Base-by-base conservation (phyloP, 2,888 invertebrate species). In the Caenorhabditis macrosperma region DNA sequence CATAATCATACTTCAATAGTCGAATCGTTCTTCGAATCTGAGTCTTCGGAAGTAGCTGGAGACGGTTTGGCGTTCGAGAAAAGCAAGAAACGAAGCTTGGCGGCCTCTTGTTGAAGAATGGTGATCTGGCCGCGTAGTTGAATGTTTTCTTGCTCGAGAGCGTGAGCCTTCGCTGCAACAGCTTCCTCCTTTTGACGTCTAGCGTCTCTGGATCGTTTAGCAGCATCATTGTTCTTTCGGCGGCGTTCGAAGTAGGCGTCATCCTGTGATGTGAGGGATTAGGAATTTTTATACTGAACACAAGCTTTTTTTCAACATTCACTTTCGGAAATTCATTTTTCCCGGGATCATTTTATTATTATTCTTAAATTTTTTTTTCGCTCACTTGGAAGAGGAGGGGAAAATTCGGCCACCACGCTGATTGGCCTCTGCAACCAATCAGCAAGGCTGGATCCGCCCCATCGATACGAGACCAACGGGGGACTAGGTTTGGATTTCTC, bases 211-310 rank as follows among this genome's bases (percentile, higher is more conserved):
- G 96, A 96, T 85, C 96, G 93, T 91, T 97, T 97, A 0, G 97
- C 97, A 0, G 97, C 97, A 82, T 94, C 95, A 91, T 97, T 97
- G 91, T 97, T 97, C 90, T 95, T 95, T 83, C 95, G 93, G 10
- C 97, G 92, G 69, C 96, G 93, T 87, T 95, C 96, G 92, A 94
- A 94, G 90, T 97, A 97, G 0, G 94, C 94, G 2, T 94, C 94
- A 90, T 96, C 95, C 87, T 95, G 81, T 20, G 88, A 83, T 52
- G 12, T 22, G 15, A 52, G 12, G 28, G 15, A 28, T 26, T 20
- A 17, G n/a, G 35, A 15, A 20, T 15, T 22, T 33, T 22, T 55
- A 35, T n/a, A n/a, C n/a, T n/a, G 35, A 55, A 33, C 35, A 55
- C 35, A 20, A 33, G 5, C 33, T 33, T 33, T 5, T 33, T 33